These are phyloP conservation scores for Calephelis nemesis DNA, from an alignment of 1,140 invertebrate species.

Conservation along the genomic window DNA sequence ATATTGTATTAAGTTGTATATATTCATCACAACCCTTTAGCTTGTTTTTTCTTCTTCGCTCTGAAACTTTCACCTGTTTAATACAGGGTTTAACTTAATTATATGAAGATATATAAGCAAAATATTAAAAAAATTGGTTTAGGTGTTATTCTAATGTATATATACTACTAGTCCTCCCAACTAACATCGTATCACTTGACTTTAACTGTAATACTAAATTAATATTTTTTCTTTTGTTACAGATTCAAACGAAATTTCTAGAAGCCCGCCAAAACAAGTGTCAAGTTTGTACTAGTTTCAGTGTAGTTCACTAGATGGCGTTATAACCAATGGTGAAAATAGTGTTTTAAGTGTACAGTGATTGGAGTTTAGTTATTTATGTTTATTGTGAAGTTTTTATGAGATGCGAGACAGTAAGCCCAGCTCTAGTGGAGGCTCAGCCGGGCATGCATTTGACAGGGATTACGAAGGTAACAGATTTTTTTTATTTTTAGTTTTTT, in stretches of 20 bases:
- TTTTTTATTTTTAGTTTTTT: too few relatives aligned
- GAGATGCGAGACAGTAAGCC: constrained; percentile 68
- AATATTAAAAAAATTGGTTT: too few relatives aligned
- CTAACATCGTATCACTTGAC: too few relatives aligned
- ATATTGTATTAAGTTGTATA: too few relatives aligned
- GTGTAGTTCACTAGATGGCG: constrained; percentile 23
- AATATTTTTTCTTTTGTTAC: constrained; percentile 25
- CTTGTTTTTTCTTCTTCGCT: too few relatives aligned
- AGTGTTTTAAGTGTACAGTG: constrained; percentile 23
- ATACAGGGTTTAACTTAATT: too few relatives aligned
- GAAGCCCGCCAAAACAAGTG: constrained; percentile 7
- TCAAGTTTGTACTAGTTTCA: constrained; percentile 24
- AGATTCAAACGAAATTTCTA: constrained; percentile 23
- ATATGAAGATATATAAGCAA: too few relatives aligned
- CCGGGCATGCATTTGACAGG: constrained; percentile 46
- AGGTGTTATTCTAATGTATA: too few relatives aligned
- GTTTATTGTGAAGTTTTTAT: constrained; percentile 45
- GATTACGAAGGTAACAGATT: constrained; percentile 27
- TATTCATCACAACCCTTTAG: too few relatives aligned
- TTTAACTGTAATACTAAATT: too few relatives aligned
- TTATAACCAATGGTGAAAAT: constrained; percentile 21
- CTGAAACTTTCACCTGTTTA: too few relatives aligned
- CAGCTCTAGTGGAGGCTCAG: constrained; percentile 58
- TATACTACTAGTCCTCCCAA: too few relatives aligned
- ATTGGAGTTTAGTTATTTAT: constrained; percentile 39